Evolutionary conservation across 2,888 invertebrate genomes (phyloP).

Genomic region (Ceramica pisi): DNA sequence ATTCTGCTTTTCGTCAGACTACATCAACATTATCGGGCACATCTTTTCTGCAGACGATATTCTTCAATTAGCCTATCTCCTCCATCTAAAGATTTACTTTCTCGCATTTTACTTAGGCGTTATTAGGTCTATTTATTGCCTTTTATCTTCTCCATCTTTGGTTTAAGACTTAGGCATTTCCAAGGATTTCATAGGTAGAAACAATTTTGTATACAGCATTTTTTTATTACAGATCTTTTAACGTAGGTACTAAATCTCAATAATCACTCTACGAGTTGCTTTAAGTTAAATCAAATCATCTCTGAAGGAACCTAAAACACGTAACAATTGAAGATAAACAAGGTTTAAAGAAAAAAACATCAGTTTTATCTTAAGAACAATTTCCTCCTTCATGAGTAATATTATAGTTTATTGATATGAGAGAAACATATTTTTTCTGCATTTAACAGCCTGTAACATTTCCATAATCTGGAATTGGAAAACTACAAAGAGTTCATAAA

Average conservation of each 20-base stretch:
- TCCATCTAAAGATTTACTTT: neutral
- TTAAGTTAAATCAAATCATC: neutral
- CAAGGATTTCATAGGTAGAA: conserved; percentile 25
- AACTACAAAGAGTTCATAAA: neutral
- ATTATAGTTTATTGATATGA: too few relatives aligned
- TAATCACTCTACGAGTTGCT: neutral
- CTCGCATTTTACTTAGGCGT: conserved; percentile 27
- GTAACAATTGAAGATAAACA: neutral
- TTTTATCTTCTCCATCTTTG: conserved; percentile 39
- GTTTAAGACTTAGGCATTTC: conserved; percentile 31
- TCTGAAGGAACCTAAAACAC: too few relatives aligned
- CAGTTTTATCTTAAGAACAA: neutral
- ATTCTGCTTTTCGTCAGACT: neutral
- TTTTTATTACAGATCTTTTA: conserved; percentile 1
- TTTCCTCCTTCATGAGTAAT: neutral
- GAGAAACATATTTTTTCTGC: neutral
- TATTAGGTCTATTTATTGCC: conserved; percentile 42
- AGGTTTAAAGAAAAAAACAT: too few relatives aligned
- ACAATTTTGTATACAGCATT: conserved; percentile 9
- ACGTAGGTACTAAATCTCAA: too few relatives aligned
- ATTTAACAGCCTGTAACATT: conserved; percentile 2
- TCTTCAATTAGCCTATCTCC: conserved; percentile 14
- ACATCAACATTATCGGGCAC: neutral
- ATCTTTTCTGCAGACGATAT: neutral
- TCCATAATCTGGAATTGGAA: neutral